Conservation (phyloP, 2,113 vertebrate species). For the Rousettus leschenaultii region DNA sequence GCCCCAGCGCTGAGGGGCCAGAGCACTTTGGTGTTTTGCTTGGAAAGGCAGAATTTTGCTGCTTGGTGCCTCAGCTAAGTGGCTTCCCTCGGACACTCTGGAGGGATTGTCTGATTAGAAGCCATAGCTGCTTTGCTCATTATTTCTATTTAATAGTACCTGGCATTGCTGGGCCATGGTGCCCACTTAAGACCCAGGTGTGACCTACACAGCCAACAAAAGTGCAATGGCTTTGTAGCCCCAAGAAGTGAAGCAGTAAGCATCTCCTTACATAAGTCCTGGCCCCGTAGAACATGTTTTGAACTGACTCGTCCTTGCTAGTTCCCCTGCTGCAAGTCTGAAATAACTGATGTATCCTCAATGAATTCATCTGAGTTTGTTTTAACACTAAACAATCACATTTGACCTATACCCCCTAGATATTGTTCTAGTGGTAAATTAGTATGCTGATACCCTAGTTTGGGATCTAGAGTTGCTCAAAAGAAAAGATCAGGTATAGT, state of each 20-base stretch:
- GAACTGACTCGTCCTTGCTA: background rate
- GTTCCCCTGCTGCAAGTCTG: background rate
- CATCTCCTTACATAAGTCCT: background rate
- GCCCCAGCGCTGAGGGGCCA: background rate
- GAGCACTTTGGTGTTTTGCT: slow-evolving; percentile 2
- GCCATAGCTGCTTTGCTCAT: slow-evolving; percentile 40
- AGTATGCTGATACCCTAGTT: background rate
- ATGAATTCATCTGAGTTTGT: background rate
- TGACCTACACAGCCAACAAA: background rate
- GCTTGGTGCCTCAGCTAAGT: slow-evolving; percentile 29
- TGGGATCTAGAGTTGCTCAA: background rate
- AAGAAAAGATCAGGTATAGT: background rate
- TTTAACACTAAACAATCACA: background rate
- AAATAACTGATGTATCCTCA: background rate
- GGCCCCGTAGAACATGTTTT: background rate
- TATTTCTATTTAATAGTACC: slow-evolving; percentile 55
- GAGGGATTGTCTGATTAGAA: slow-evolving; percentile 13
- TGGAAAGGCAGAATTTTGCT: slow-evolving; percentile 45
- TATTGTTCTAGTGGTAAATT: background rate
- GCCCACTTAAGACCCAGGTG: background rate
- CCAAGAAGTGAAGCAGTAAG: background rate
- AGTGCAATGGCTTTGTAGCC: background rate
- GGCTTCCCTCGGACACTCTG: background rate
- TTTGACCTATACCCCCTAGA: background rate
- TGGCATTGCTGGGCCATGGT: background rate